phyloP scores from a whole-genome alignment of 2,888 invertebrate species.

The Proisotoma minuta region DNA sequence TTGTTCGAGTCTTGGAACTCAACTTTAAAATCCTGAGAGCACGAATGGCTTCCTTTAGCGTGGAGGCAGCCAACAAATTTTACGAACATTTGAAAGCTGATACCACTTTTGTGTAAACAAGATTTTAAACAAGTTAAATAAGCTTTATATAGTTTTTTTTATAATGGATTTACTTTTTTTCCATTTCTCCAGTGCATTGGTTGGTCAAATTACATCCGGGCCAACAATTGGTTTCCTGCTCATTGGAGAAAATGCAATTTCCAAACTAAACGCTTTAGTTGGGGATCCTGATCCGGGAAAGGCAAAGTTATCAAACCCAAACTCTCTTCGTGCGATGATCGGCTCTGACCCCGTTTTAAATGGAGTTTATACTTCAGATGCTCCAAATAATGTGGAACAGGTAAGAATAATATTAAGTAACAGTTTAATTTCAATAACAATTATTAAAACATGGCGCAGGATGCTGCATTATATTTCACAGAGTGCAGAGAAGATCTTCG shows the following conservation, averaged over 20 bases:
- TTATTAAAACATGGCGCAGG: conserved; percentile 42
- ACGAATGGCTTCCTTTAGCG: conserved; percentile 65
- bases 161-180: background rate
- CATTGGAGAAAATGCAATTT: conserved; percentile 65
- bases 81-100: conserved; percentile 59
- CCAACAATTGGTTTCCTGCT: conserved; percentile 68
- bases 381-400: conserved; percentile 56
- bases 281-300: conserved; percentile 59
- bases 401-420: conserved; percentile 49
- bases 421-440: background rate
- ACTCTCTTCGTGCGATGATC: conserved; percentile 63
- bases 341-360: conserved; percentile 65
- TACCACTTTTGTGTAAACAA: conserved; percentile 59
- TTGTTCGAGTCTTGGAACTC: conserved; percentile 63
- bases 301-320: conserved; percentile 57
- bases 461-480: conserved; percentile 54
- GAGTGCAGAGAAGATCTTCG: conserved; percentile 46
- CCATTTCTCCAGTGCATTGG: conserved; percentile 54
- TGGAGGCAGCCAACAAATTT: conserved; percentile 63
- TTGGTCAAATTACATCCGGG: conserved; percentile 64
- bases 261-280: conserved; percentile 58
- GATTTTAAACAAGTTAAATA: conserved; percentile 49
- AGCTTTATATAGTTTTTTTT: background rate
- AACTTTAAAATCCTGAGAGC: conserved; percentile 62
- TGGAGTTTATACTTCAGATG: conserved; percentile 65